Percentiles rank a stretch among this genome's conserved stretches.
These are phyloP conservation scores for Saxidomus purpurata DNA, from an alignment of 1,140 invertebrate species.

Conservation along the genomic window DNA sequence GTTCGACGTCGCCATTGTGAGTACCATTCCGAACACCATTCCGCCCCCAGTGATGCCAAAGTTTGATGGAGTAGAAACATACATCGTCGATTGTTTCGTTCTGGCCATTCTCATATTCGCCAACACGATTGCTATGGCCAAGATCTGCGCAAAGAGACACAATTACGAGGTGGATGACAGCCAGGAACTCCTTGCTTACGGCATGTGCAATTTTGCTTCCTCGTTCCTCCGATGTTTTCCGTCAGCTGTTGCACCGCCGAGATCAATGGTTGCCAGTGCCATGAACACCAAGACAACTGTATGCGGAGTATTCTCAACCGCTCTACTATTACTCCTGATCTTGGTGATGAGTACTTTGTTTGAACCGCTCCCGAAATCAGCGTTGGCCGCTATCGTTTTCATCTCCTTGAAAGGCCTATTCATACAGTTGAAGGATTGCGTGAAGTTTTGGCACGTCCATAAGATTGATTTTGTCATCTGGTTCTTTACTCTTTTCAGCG, in stretches of 20 bases:
- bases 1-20: slow-evolving; percentile 86
- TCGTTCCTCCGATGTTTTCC: slow-evolving; percentile 88
- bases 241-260: slow-evolving; percentile 93
- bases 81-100: slow-evolving; percentile 84
- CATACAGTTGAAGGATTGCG: slow-evolving; percentile 81
- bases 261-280: slow-evolving; percentile 89
- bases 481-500: slow-evolving; percentile 82
- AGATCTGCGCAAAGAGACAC: slow-evolving; percentile 87
- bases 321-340: slow-evolving; percentile 87
- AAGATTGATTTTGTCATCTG: slow-evolving; percentile 85
- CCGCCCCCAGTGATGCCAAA: slow-evolving; percentile 79
- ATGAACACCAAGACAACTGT: slow-evolving; percentile 82
- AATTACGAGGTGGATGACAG: slow-evolving; percentile 87
- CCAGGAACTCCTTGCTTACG: slow-evolving; percentile 88
- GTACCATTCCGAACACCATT: slow-evolving; percentile 86
- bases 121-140: slow-evolving; percentile 86
- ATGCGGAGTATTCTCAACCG: slow-evolving; percentile 85
- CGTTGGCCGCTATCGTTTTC: slow-evolving; percentile 84
- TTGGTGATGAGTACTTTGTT: slow-evolving; percentile 86
- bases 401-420: slow-evolving; percentile 84
- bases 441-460: slow-evolving; percentile 82
- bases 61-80: slow-evolving; percentile 73
- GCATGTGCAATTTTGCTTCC: slow-evolving; percentile 86
- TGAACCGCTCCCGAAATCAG: slow-evolving; percentile 85
- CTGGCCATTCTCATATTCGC: slow-evolving; percentile 86